These are phyloP conservation scores for Oreochromis grahami DNA, from an alignment of 2,797 vertebrate genomes.

Conservation along the genomic window DNA sequence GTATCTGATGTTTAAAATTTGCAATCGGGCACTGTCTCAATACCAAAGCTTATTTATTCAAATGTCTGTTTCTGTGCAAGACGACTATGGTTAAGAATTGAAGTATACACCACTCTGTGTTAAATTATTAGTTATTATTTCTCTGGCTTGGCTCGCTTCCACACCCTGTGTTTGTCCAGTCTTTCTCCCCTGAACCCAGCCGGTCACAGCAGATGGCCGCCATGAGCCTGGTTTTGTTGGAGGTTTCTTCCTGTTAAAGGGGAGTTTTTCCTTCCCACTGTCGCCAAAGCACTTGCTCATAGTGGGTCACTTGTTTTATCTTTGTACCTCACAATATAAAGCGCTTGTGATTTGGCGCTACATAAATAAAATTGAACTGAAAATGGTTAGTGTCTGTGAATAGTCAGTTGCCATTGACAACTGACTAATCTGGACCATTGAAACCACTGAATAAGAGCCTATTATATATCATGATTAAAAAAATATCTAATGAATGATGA, in stretches of 20 bases:
- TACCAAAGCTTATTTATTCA: not conserved
- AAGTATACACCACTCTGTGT: not conserved
- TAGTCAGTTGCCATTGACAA: accelerated
- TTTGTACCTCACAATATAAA: not conserved
- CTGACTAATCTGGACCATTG: not conserved
- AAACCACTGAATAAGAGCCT: not conserved
- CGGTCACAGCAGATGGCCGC: not conserved
- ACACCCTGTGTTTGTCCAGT: not conserved
- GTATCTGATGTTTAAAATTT: not conserved
- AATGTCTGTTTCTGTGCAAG: not conserved
- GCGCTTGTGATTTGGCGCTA: not conserved
- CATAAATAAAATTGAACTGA: not conserved
- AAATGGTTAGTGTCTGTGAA: not conserved
- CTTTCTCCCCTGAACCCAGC: not conserved
- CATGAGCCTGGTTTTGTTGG: not conserved
- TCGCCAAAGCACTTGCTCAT: not conserved
- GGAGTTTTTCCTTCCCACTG: not conserved
- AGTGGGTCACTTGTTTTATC: not conserved
- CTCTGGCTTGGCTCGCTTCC: not conserved
- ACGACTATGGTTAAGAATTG: not conserved
- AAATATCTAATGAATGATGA: not conserved
- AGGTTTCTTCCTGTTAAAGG: not conserved
- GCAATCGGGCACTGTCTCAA: not conserved
- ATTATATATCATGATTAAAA: not conserved
- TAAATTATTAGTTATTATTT: not conserved